Conservation (phyloP, 2,888 invertebrate genomes). For the Sarcophaga rosellei region DNA sequence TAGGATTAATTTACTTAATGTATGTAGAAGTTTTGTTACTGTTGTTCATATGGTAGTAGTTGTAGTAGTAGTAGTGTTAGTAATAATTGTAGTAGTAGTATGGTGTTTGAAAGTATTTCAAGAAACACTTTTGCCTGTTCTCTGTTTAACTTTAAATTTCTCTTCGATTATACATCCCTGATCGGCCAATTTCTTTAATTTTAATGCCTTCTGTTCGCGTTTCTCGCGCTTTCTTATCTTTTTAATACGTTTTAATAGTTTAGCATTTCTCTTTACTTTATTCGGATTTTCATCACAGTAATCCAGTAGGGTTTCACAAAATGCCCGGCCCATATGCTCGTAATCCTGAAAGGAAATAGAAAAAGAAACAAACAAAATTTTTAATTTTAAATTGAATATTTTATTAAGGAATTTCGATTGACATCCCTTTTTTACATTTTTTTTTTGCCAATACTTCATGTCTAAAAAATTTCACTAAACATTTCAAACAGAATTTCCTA, state of each 20-base stretch:
- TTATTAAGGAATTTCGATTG: conserved; percentile 1
- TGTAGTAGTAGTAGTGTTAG: background rate
- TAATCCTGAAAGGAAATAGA: conserved; percentile 83
- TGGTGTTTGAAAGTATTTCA: conserved; percentile 60
- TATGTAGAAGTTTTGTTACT: background rate
- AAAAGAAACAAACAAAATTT: background rate
- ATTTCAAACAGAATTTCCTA: too few species aligned
- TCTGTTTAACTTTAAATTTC: conserved; percentile 77
- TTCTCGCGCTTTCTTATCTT: conserved; percentile 81
- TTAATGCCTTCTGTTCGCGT: conserved; percentile 80
- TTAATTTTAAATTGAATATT: conserved; percentile 33
- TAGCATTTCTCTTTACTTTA: conserved; percentile 84
- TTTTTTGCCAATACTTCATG: too few species aligned
- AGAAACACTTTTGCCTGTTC: conserved; percentile 79
- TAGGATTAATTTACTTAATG: background rate
- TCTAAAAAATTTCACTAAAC: too few species aligned
- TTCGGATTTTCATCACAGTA: conserved; percentile 93
- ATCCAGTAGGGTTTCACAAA: conserved; percentile 95
- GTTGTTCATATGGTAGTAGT: background rate
- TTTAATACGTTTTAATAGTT: conserved; percentile 80
- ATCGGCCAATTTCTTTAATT: conserved; percentile 81
- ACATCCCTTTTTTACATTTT: too few species aligned
- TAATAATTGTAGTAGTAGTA: background rate
- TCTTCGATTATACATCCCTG: conserved; percentile 81
- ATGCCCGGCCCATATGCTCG: conserved; percentile 92